Evolutionary conservation across 2,797 vertebrate genomes (phyloP), one percentile per base, ranked within the genome.

Genomic region (Clarias platycephalus): DNA sequence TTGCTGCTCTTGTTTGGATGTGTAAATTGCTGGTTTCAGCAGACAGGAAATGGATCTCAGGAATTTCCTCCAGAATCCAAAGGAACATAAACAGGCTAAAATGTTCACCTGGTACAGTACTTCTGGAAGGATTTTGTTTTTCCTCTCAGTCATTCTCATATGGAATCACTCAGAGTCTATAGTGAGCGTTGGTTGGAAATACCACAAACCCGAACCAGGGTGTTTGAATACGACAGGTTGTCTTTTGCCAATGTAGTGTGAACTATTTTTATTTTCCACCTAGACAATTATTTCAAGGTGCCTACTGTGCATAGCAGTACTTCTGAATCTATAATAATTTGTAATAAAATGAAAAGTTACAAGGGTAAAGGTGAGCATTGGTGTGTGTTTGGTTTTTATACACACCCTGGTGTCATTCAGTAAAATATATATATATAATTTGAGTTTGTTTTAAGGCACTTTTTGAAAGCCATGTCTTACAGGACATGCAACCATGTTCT

Each of bases 61-160:
- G 80, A 76, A 87, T 88, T 87, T 85, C 83, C 68, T 28, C 60
- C 34, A 40, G 62, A 74, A 72, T 78, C 40, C 64, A 71, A 16
- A 87, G 55, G 68, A 86, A 84, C 34, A 85, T 60, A 77, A 60
- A 77, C 76, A 78, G 79, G 86, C 83, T 58, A 78, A 71, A 58
- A 77, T 82, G 81, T 83, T 70, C 76, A 88, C 72, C 77, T 72
- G 55, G 10, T 78, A 60, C 22, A 31, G 20, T 78, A 60, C 22
- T 16, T 8, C 57, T 78, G 34, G 57, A 58, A 58, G 34, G 9
- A 57, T 75, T 5, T 26, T 7, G 24, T 24, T 63, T 60, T 37
- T 79, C 28, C 53, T 60, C 34, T 64, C 26, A 37, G 4, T 72
- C 6, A n/a, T 34, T 4, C 58, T 84, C 57, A 72, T 53, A 71